Evolutionary conservation across 53 echinoderm and acorn worm species (phyloP).

Genomic region (Antedon mediterranea): DNA sequence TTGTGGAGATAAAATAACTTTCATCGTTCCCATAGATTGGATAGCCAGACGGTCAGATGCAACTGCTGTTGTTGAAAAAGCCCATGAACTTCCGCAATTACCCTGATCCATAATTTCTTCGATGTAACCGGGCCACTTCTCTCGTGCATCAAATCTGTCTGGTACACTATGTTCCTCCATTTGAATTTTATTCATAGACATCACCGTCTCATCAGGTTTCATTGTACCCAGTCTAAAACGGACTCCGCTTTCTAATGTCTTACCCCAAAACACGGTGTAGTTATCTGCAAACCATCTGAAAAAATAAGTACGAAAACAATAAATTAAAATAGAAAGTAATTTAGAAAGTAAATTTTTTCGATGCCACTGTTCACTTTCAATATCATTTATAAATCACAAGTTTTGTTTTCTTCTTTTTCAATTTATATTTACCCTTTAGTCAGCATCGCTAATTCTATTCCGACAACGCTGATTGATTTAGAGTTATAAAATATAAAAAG

Average conservation of each 20-base stretch:
- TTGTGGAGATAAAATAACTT: constrained; percentile 48
- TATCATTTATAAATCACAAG: no score
- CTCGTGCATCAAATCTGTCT: constrained; percentile 57
- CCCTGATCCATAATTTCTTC: constrained; percentile 72
- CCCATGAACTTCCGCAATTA: constrained; percentile 91
- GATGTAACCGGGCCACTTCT: constrained; percentile 64
- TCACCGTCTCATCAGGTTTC: constrained; percentile 53
- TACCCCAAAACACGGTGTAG: constrained; percentile 59
- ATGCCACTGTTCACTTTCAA: no score
- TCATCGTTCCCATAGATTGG: constrained; percentile 49
- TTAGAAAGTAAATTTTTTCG: no score
- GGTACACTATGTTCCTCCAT: constrained; percentile 48
- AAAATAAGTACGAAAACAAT: no score
- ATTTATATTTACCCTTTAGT: no score
- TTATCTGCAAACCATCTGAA: constrained; percentile 73
- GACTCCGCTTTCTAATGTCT: constrained; percentile 33
- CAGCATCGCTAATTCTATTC: no score
- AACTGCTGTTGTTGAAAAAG: constrained; percentile 74
- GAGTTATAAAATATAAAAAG: no score
- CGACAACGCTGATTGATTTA: no score
- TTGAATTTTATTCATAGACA: constrained; percentile 73
- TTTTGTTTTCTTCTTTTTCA: no score
- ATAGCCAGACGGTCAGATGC: constrained; percentile 82
- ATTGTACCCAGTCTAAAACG: constrained; percentile 58
- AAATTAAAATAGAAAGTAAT: no score